Base-by-base conservation (phyloP, 2,888 invertebrate species). In the Venustoraphidia nigricollis region DNA sequence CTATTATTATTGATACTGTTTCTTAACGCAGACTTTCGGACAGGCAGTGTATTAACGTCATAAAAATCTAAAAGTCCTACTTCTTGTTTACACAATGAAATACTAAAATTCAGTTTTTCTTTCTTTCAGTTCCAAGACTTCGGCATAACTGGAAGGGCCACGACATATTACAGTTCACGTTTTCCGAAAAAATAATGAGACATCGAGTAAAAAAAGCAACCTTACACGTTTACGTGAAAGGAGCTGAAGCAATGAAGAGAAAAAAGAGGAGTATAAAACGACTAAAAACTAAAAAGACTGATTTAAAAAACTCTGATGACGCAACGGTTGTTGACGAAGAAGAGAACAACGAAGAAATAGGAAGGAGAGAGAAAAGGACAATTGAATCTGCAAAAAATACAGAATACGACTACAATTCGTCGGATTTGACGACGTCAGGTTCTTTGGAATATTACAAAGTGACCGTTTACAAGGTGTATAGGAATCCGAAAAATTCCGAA, bases 111-210 rank as follows among this genome's bases (percentile, higher is more conserved):
- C 1, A 6, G 43, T 35, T 46, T 52, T 52, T 53, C 50, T 55
- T 55, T 54, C 36, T 68, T 67, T 8, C 76, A 83, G 84, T 81
- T 65, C 76, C 76, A 45, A 72, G 76, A 61, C 68, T 81, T 54
- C 76, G 82, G 64, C 81, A 79, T 59, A 73, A 76, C 57, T 76
- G 77, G 67, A 76, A 77, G 56, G 79, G 76, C 47, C 70, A 79
- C 54, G 79, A 80, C 60, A 74, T 82, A 53, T 72, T 83, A 54
- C 79, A 79, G 67, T 86, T 85, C 68, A 75, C 75, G 54, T 81
- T 86, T 63, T 75, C 81, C 44, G 79, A 81, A 56, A 80, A 78
- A 61, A 73, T 82, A 46, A 71, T 79, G 13, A 77, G 80, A 60
- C 82, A 81, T 60, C 78, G 79, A 55, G 77, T 85, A 10, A 71